Evolutionary conservation across 1,140 invertebrate genomes (phyloP).

Genomic region (Ectropis grisescens): DNA sequence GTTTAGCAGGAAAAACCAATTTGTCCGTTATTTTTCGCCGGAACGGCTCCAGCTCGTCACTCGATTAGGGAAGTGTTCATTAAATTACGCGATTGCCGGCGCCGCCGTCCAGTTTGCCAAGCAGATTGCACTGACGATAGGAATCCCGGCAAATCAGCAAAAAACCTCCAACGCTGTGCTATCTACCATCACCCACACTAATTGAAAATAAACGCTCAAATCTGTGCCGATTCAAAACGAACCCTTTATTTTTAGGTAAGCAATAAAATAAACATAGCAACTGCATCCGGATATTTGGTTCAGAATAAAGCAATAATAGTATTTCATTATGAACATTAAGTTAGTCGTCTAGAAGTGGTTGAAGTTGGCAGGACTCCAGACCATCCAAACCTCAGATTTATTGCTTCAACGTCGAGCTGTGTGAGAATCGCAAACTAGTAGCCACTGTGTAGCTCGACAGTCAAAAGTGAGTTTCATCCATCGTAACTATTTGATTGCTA

Average conservation of each 20-base stretch:
- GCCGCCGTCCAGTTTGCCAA: constrained; percentile 44
- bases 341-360: constrained; percentile 3
- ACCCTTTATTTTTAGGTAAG: background rate
- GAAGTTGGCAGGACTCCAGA: constrained; percentile 8
- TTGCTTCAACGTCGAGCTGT: background rate
- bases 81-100: constrained; percentile 53
- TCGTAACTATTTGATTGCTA: too few relatives aligned
- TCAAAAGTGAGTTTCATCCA: too few relatives aligned
- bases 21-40: constrained; percentile 32
- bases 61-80: constrained; percentile 59
- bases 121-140: constrained; percentile 43
- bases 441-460: too few relatives aligned
- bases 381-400: constrained; percentile 9
- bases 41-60: constrained; percentile 29
- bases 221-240: constrained; percentile 1
- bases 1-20: too few relatives aligned
- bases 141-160: constrained; percentile 24
- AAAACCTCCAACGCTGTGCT: constrained; percentile 8
- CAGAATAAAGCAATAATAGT: too few relatives aligned
- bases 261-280: too few relatives aligned
- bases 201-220: constrained; percentile 22
- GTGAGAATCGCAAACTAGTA: too few relatives aligned
- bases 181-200: constrained; percentile 11
- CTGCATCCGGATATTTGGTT: too few relatives aligned
- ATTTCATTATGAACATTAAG: background rate